A percentile compares a stretch with the other conserved stretches of the same genome.
Conservation (phyloP, 2,797 vertebrate species). For the Melanotaenia pygmaea region DNA sequence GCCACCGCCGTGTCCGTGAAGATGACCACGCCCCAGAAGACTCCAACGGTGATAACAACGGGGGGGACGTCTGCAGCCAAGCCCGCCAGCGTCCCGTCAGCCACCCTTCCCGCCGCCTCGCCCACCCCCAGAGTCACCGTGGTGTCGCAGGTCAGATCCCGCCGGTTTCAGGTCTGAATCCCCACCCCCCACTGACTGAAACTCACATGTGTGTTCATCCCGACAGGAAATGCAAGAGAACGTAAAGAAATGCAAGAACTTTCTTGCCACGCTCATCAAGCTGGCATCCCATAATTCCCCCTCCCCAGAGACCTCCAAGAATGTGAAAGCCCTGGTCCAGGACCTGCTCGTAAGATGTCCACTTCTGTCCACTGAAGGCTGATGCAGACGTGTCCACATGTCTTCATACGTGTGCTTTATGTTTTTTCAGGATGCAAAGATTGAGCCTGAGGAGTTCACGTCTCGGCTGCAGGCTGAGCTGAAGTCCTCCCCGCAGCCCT, state of each 20-base stretch:
- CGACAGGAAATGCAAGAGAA: constrained; percentile 91
- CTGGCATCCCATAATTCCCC: constrained; percentile 90
- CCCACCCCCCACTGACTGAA: not conserved
- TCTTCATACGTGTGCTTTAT: not conserved
- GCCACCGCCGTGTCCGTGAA: constrained; percentile 66
- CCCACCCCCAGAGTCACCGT: constrained; percentile 73
- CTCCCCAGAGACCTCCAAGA: constrained; percentile 88
- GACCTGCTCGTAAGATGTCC: constrained; percentile 84
- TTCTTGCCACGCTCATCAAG: constrained; percentile 90
- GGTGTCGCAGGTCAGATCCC: constrained; percentile 80
- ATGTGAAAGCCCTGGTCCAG: constrained; percentile 90
- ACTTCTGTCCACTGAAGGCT: too few species aligned
- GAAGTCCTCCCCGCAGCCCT: constrained; percentile 91
- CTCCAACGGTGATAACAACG: constrained; percentile 75
- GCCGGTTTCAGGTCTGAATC: not conserved
- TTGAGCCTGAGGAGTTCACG: constrained; percentile 91
- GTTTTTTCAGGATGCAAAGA: constrained; percentile 86
- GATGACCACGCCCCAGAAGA: constrained; percentile 78
- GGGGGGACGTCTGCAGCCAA: constrained; percentile 72
- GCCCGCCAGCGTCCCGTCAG: constrained; percentile 15
- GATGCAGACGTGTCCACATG: not conserved
- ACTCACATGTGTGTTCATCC: not conserved
- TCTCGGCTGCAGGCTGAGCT: constrained; percentile 88
- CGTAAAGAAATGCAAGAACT: constrained; percentile 93
- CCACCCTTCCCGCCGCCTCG: constrained; percentile 40